Evolutionary conservation across 2,113 vertebrate species (phyloP), one percentile per base, ranked within the genome.

Genomic region (Zapornia atra): DNA sequence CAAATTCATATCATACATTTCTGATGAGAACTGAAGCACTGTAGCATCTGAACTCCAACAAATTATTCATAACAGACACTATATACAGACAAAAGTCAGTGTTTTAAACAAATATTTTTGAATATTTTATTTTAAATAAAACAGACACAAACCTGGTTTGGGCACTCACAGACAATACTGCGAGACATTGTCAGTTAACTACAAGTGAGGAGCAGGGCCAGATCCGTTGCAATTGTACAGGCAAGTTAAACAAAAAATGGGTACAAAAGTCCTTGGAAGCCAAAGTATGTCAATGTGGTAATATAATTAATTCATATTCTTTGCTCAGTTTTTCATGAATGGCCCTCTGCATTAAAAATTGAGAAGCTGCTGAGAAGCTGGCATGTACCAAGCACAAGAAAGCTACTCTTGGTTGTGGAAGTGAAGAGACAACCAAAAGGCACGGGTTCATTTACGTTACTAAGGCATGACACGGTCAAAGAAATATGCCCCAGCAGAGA

Each of bases 51-150:
- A 97, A 91, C 89, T 79, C 50, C 59, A 89, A 89, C 81, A 92
- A 94, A 95, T 96, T 94, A 94, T 96, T 96, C 95, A 96, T 90
- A 77, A 66, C 50, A 66, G 40, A 94, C 50, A 65, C 31, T 72
- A 69, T 13, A 93, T 44, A 89, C 57, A 96, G 88, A 85, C 59
- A 86, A 50, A 91, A 95, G 48, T 72, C 68, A 38, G 88, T 93
- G 69, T 94, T 93, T 96, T 91, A 89, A 97, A 94, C 80, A 92
- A 95, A 82, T 86, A 76, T 76, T 95, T 94, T 78, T 84, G 12
- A 93, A 89, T 88, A 94, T 94, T 94, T 95, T 81, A 82, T 81
- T 92, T 91, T 72, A 85, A 95, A 85, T 36, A 54, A 92, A 88
- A 20, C 50, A 84, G 71, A 36, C 19, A 46, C 21, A 88, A 83